phyloP scores from a whole-genome alignment of 2,888 invertebrate species.

The Napeogenes sylphis region DNA sequence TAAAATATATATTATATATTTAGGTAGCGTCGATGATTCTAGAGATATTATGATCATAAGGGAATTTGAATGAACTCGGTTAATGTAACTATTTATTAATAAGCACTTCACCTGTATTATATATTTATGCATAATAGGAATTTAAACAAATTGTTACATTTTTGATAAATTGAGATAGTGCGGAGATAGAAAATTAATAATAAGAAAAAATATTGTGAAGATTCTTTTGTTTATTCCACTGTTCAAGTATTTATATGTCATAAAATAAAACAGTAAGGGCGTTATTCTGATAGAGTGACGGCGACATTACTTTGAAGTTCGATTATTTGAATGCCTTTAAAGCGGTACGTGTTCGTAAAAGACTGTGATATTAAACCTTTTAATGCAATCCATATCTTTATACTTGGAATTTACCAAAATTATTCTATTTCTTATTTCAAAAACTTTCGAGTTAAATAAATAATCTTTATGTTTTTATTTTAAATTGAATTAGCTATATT shows the following conservation, averaged over 20 bases:
- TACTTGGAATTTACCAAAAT: too few relatives aligned
- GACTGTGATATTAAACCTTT: neutral
- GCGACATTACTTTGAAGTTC: conserved; percentile 1
- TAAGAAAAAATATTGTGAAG: neutral
- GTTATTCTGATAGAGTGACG: neutral
- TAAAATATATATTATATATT: too few relatives aligned
- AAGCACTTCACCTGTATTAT: conserved; percentile 2
- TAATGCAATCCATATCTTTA: neutral
- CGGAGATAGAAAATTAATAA: neutral
- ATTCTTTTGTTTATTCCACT: neutral
- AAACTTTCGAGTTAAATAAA: conserved; percentile 4
- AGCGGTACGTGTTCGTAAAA: neutral
- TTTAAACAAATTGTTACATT: neutral
- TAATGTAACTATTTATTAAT: neutral
- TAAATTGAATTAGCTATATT: too few relatives aligned
- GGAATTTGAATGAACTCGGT: too few relatives aligned
- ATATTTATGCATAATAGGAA: neutral
- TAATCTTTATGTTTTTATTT: neutral
- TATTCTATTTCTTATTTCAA: too few relatives aligned
- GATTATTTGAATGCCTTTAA: neutral
- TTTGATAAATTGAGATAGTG: neutral
- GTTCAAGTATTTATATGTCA: too few relatives aligned
- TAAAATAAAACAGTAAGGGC: neutral
- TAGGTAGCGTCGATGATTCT: too few relatives aligned
- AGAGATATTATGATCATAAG: too few relatives aligned